phyloP scores from a whole-genome alignment of 2,888 invertebrate genomes.

The Tupiocoris notatus region DNA sequence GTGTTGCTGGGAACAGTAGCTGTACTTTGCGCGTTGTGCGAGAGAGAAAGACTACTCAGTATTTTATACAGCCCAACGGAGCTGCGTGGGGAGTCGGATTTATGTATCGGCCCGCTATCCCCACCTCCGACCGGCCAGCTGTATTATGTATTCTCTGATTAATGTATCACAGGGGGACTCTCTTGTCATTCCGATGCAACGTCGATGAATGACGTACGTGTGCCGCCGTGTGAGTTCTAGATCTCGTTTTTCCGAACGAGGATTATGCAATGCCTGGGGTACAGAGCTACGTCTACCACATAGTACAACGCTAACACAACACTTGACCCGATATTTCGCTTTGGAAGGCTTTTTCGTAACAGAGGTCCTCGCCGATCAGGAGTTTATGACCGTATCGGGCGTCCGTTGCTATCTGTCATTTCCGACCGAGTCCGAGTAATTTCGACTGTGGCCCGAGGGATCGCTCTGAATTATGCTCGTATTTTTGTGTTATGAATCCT shows the following conservation, averaged over 20 bases:
- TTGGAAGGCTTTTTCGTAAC: background rate
- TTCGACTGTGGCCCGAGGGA: background rate
- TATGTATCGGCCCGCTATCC: slow-evolving; percentile 25
- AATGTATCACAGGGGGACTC: slow-evolving; percentile 44
- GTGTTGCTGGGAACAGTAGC: background rate
- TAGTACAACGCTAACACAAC: background rate
- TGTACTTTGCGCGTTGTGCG: background rate
- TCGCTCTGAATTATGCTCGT: background rate
- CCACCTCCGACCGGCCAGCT: background rate
- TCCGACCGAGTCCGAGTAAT: background rate
- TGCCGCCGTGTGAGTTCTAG: background rate
- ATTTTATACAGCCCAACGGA: slow-evolving; percentile 23
- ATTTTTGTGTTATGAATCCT: no score
- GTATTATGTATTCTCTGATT: slow-evolving; percentile 47
- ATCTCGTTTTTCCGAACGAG: slow-evolving; percentile 21
- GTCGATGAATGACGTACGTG: slow-evolving; percentile 29
- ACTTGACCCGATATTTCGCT: background rate
- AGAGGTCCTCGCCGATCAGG: background rate
- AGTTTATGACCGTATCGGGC: background rate
- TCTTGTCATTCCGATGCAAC: slow-evolving; percentile 45
- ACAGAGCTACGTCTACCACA: background rate
- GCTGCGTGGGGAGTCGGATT: slow-evolving; percentile 30
- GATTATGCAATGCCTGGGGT: slow-evolving; percentile 17
- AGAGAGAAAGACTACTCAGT: background rate
- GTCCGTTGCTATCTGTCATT: background rate